A percentile compares a stretch with the other conserved stretches of the same genome.
Conservation (phyloP, 2,888 invertebrate species). For the Odontocolon sp. region DNA sequence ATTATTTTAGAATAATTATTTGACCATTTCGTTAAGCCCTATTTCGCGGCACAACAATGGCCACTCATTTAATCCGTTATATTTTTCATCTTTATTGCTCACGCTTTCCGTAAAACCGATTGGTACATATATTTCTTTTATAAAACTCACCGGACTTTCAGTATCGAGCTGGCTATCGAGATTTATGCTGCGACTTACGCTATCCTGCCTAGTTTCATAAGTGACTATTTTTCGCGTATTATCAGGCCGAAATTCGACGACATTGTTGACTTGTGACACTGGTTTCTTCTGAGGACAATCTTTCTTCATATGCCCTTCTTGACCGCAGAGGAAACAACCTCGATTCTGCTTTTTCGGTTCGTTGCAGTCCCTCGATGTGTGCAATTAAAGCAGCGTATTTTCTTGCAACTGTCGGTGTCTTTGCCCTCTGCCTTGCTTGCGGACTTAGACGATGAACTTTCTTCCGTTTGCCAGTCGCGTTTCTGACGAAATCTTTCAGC, state of each 20-base stretch:
- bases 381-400: slow-evolving; percentile 19
- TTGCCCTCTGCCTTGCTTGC: not conserved
- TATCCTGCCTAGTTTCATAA: not conserved
- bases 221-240: slow-evolving; percentile 2
- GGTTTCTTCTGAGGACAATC: slow-evolving; percentile 1
- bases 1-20: too few species aligned
- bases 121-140: not conserved
- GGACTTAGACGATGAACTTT: not conserved
- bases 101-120: not conserved
- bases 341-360: not conserved
- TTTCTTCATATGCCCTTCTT: not conserved
- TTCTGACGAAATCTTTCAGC: slow-evolving; percentile 1
- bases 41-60: too few species aligned
- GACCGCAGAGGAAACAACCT: not conserved
- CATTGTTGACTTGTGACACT: not conserved
- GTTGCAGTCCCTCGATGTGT: slow-evolving; percentile 1
- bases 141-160: slow-evolving; percentile 17
- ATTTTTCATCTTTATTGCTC: not conserved
- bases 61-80: slow-evolving; percentile 10
- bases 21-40: too few species aligned
- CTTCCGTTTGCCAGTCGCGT: not conserved
- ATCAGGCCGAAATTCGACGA: not conserved
- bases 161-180: slow-evolving; percentile 25
- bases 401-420: not conserved
- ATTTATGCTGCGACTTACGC: slow-evolving; percentile 2